Evolutionary conservation across 2,888 invertebrate genomes (phyloP).

Genomic region (Sclerodermus sp.): DNA sequence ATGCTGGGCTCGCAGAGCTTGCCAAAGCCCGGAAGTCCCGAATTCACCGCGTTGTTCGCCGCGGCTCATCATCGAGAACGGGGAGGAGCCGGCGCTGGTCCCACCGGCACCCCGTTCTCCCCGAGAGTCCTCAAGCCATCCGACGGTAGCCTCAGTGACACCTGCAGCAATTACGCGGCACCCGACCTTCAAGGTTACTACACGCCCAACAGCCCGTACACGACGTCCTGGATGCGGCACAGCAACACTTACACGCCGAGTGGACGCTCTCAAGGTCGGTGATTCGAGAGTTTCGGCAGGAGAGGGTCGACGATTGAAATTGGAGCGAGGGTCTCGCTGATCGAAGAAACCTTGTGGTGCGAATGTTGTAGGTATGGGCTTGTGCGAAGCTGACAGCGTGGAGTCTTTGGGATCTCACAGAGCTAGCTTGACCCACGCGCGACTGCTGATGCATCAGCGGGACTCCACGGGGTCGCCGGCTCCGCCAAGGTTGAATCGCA

Average conservation of each 20-base stretch:
- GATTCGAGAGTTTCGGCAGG: too few relatives aligned
- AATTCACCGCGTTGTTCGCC: constrained; percentile 68
- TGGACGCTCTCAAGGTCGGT: constrained; percentile 47
- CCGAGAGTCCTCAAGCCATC: constrained; percentile 54
- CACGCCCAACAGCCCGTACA: constrained; percentile 69
- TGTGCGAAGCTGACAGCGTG: constrained; percentile 90
- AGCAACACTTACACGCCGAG: constrained; percentile 63
- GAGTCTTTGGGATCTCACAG: constrained; percentile 77
- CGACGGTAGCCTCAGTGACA: constrained; percentile 84
- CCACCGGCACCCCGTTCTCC: constrained; percentile 48
- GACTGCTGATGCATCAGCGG: constrained; percentile 65
- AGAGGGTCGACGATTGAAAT: too few relatives aligned
- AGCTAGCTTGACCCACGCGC: constrained; percentile 73
- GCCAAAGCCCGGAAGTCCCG: constrained; percentile 76
- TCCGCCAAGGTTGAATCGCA: constrained; percentile 78
- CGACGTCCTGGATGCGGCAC: constrained; percentile 76
- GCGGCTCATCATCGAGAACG: constrained; percentile 52
- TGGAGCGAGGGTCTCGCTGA: neutral
- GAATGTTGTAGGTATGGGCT: constrained; percentile 50
- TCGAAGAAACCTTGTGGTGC: neutral
- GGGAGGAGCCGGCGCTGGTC: constrained; percentile 40
- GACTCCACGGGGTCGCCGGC: constrained; percentile 63
- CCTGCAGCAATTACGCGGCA: constrained; percentile 77
- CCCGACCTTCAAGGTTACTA: constrained; percentile 58
- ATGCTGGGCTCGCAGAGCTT: constrained; percentile 84